phyloP scores from a whole-genome alignment of 1,140 invertebrate genomes.

The Goniozus legneri region DNA sequence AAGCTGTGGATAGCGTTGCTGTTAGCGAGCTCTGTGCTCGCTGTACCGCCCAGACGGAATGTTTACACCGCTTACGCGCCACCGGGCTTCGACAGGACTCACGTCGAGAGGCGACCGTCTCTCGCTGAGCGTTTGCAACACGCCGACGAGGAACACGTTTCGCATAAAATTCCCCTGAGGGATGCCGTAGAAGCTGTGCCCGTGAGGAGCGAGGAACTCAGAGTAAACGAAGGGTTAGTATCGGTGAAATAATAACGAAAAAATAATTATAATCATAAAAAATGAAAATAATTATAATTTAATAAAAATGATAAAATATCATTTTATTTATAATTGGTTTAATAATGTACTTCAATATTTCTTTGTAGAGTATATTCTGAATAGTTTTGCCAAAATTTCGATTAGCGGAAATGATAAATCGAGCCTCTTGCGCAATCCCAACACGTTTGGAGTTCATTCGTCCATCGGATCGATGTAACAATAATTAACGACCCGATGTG shows the following conservation, averaged over 20 bases:
- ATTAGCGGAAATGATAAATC: no score
- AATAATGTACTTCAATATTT: no score
- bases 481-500: no score
- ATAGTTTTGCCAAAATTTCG: no score
- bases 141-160: slow-evolving; percentile 10
- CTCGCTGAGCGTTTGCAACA: slow-evolving; percentile 10
- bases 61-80: not conserved
- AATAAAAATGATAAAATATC: not conserved
- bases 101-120: not conserved
- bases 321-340: not conserved
- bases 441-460: no score
- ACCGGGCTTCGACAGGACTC: not conserved
- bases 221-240: no score
- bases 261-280: slow-evolving; percentile 16
- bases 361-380: no score
- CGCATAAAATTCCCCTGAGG: slow-evolving; percentile 52
- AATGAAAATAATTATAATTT: not conserved
- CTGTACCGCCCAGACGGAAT: not conserved
- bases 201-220: no score
- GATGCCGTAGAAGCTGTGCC: slow-evolving; percentile 60
- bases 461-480: no score
- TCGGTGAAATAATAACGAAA: no score
- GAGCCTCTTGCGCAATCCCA: no score
- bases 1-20: slow-evolving; percentile 39
- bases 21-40: slow-evolving; percentile 25